A percentile compares a stretch with the other conserved stretches of the same genome.
These are phyloP conservation scores for Aphidoletes aphidimyza DNA, from an alignment of 2,888 invertebrate genomes.

Conservation along the genomic window DNA sequence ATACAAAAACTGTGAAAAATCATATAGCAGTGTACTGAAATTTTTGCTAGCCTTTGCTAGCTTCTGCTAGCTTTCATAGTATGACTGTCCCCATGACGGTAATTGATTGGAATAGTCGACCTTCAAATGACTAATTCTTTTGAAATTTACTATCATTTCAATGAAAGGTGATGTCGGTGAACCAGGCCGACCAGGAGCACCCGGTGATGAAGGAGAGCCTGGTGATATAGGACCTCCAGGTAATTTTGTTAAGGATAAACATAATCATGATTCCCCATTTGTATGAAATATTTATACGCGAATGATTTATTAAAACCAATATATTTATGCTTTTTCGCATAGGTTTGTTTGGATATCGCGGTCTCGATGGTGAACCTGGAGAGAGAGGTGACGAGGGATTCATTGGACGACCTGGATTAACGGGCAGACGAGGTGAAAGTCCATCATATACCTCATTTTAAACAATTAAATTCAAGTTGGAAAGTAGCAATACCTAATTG, in stretches of 20 bases:
- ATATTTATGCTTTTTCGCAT: not conserved
- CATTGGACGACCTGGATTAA: conserved; percentile 63
- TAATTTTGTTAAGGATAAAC: conserved; percentile 58
- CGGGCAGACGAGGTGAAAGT: conserved; percentile 54
- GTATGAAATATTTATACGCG: not conserved
- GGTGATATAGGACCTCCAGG: conserved; percentile 68
- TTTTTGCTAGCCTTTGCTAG: too few relatives aligned
- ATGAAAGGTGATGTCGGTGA: conserved; percentile 66
- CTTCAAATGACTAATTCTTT: too few relatives aligned
- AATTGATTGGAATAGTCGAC: too few relatives aligned
- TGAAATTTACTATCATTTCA: too few relatives aligned
- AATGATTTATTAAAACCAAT: not conserved
- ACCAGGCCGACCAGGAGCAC: conserved; percentile 63
- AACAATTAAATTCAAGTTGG: too few relatives aligned
- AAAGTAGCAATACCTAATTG: not conserved
- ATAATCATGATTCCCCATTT: conserved; percentile 61
- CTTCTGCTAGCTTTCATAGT: too few relatives aligned
- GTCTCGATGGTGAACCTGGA: conserved; percentile 62
- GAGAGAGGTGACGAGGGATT: conserved; percentile 58
- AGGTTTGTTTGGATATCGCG: conserved; percentile 60
- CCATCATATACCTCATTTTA: too few relatives aligned
- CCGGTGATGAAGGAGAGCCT: conserved; percentile 66
- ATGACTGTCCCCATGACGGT: too few relatives aligned
- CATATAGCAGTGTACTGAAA: too few relatives aligned
- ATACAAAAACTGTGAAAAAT: too few relatives aligned